Conservation (phyloP, 2,113 vertebrate genomes). For the Thalassarche chlororhynchos region DNA sequence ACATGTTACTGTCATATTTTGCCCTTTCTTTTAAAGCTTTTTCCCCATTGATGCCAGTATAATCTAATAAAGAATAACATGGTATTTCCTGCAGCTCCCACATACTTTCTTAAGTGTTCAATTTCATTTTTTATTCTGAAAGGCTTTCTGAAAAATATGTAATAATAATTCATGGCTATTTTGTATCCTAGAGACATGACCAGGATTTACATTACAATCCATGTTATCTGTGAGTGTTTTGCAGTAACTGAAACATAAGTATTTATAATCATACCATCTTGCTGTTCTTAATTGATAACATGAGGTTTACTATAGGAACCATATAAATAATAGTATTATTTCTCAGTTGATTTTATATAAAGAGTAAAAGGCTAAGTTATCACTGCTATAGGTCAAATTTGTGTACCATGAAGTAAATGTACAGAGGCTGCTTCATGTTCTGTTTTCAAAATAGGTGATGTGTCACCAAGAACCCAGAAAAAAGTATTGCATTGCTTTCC, state of each 20-base stretch:
- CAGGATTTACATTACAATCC: neutral
- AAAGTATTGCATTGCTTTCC: neutral
- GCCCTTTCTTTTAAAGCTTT: neutral
- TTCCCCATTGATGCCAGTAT: neutral
- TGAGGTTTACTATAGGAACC: neutral
- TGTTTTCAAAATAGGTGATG: neutral
- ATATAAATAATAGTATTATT: neutral
- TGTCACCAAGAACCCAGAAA: neutral
- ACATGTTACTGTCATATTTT: neutral
- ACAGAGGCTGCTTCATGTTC: neutral
- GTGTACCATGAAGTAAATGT: neutral
- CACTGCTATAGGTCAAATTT: neutral
- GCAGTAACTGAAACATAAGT: neutral
- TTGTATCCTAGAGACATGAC: neutral
- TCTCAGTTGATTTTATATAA: neutral
- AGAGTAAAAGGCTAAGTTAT: neutral
- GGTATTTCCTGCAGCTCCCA: neutral
- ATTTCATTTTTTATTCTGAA: neutral
- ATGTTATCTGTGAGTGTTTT: neutral
- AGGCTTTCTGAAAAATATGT: neutral
- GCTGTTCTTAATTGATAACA: neutral
- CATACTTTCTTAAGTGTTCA: neutral
- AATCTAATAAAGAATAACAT: neutral
- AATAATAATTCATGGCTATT: neutral
- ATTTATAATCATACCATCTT: neutral